These are phyloP conservation scores for Coregonus ussuriensis DNA, from an alignment of 2,797 vertebrate genomes.

Conservation along the genomic window DNA sequence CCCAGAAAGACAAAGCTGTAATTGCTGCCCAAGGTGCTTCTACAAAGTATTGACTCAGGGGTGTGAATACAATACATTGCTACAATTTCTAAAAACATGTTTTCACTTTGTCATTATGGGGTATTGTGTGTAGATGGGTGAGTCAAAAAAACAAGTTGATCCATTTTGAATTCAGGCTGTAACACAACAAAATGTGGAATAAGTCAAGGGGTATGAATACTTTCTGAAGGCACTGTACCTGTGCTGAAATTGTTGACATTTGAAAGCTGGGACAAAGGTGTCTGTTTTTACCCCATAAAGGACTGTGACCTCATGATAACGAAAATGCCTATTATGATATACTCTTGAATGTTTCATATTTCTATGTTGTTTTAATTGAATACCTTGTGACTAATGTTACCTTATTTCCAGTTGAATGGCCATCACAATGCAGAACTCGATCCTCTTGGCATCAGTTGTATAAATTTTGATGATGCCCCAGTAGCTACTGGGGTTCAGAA, in stretches of 20 bases:
- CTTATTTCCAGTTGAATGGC: conserved; percentile 85
- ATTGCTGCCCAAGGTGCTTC: too few relatives aligned
- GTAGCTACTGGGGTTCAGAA: conserved; percentile 89
- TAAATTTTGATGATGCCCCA: conserved; percentile 97
- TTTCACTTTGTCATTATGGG: too few relatives aligned
- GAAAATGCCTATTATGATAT: neutral
- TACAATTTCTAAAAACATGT: too few relatives aligned
- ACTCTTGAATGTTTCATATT: neutral
- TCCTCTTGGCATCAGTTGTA: conserved; percentile 98
- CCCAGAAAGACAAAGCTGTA: too few relatives aligned
- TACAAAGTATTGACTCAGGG: too few relatives aligned
- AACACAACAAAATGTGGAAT: too few relatives aligned
- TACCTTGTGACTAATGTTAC: neutral
- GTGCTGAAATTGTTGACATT: conserved; percentile 9
- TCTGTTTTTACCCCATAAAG: neutral
- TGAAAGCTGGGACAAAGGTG: conserved; percentile 15
- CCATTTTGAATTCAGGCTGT: too few relatives aligned
- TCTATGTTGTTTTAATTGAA: neutral
- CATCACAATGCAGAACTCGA: conserved; percentile 96
- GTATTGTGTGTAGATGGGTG: too few relatives aligned
- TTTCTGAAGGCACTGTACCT: neutral
- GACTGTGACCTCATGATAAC: neutral
- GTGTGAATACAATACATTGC: too few relatives aligned
- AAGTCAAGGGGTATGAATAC: too few relatives aligned
- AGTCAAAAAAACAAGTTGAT: too few relatives aligned